Base-by-base conservation (phyloP, 2,797 vertebrate species). In the Rhinogobio ventralis region DNA sequence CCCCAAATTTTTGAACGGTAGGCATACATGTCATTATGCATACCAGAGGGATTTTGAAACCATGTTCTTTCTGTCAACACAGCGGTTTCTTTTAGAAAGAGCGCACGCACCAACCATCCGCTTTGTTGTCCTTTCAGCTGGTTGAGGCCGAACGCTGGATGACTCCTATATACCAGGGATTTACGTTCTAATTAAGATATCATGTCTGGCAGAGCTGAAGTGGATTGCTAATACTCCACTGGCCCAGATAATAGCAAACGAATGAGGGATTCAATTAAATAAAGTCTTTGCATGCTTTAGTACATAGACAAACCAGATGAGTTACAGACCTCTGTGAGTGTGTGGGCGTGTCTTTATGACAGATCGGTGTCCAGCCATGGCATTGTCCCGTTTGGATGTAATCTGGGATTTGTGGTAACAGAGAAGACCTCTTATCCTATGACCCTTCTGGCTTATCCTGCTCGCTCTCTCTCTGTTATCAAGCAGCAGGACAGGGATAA, bases 321-420 rank as follows among this genome's bases (percentile, higher is more conserved):
- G 89, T 89, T 87, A 92, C 91, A 94, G 91, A 78, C 71, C 10
- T 73, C 30, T 67, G 81, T 51, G 76, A 45, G 49, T 42, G 20
- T 57, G 80, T 77, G 69, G 71, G 46, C 4, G 69, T 66, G 67
- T 71, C 77, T 20, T 67, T 28, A 51, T 74, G 81, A 83, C 53
- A 83, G 77, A 74, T 80, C 62, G 20, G 66, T 76, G 73, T 87
- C 86, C 78, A 87, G 71, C 62, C 66, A 83, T 72, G 79, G 51
- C 79, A 76, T 78, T 84, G 60, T 84, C 82, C 67, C 67, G 5
- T 87, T 89, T 92, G 89, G 86, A 89, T 94, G 94, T 94, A 95
- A 95, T 95, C 94, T 94, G 93, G 94, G 94, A 95, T 95, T 95
- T 95, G 92, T 89, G 93, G 94, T 95, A 95, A 95, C 92, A 93